These are phyloP conservation scores for Nesospiza acunhae DNA, from an alignment of 2,113 vertebrate species.

Conservation along the genomic window DNA sequence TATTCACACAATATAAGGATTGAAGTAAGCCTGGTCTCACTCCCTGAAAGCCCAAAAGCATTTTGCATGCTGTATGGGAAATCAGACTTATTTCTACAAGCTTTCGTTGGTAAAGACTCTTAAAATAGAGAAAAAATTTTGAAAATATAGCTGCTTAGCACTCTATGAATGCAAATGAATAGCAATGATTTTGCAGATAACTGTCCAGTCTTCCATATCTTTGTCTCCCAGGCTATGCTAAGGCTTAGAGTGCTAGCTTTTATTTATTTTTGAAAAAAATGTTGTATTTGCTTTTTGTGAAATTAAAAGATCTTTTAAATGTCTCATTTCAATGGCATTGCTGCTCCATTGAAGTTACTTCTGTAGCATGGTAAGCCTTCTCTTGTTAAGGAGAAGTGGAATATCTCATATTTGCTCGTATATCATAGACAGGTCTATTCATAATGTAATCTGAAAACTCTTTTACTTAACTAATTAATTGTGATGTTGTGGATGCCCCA, in stretches of 20 bases:
- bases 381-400: background rate
- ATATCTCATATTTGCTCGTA: background rate
- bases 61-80: background rate
- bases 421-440: background rate
- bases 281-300: background rate
- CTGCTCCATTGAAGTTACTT: background rate
- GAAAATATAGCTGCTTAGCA: background rate
- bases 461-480: background rate
- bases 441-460: background rate
- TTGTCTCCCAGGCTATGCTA: background rate
- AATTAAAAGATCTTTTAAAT: background rate
- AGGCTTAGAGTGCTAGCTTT: background rate
- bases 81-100: background rate
- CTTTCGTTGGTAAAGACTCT: background rate
- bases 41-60: background rate
- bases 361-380: background rate
- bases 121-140: background rate
- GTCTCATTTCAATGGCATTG: background rate
- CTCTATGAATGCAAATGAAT: background rate
- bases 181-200: background rate
- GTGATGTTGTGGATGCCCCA: background rate
- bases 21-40: background rate
- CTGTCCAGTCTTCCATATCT: background rate
- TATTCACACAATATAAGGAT: background rate
- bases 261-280: background rate